Conservation (phyloP, 1,140 invertebrate species). For the Hylaeus anthracinus region DNA sequence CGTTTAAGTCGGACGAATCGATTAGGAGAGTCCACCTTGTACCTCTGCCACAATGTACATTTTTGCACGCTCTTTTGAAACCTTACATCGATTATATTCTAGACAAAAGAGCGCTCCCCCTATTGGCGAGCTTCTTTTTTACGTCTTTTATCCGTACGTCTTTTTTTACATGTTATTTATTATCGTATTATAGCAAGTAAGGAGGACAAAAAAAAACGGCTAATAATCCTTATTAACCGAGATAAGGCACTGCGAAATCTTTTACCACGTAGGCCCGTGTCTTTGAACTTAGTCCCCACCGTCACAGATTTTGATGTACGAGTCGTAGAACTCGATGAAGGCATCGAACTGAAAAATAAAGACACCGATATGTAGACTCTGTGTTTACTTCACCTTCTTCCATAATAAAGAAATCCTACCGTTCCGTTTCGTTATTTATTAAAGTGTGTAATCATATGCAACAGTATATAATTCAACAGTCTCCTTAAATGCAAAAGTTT, state of each 20-base stretch:
- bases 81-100: constrained; percentile 47
- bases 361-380: constrained; percentile 33
- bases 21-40: constrained; percentile 53
- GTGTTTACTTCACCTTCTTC: neutral
- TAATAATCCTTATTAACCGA: constrained; percentile 54
- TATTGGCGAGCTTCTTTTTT: constrained; percentile 62
- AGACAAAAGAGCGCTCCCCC: constrained; percentile 52
- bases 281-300: constrained; percentile 57
- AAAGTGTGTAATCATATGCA: too few relatives aligned
- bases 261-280: constrained; percentile 56
- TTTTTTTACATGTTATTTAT: constrained; percentile 69
- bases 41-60: constrained; percentile 65
- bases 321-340: constrained; percentile 47
- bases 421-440: too few relatives aligned
- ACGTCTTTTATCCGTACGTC: constrained; percentile 50
- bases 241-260: constrained; percentile 46
- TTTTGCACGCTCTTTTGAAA: constrained; percentile 59
- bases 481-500: too few relatives aligned
- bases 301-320: constrained; percentile 52
- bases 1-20: constrained; percentile 33
- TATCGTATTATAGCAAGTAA: constrained; percentile 59
- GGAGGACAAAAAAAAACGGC: constrained; percentile 22
- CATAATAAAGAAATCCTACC: too few relatives aligned
- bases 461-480: too few relatives aligned
- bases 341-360: constrained; percentile 64